Base-by-base conservation (phyloP, 2,113 vertebrate genomes). In the Microtus oregoni region DNA sequence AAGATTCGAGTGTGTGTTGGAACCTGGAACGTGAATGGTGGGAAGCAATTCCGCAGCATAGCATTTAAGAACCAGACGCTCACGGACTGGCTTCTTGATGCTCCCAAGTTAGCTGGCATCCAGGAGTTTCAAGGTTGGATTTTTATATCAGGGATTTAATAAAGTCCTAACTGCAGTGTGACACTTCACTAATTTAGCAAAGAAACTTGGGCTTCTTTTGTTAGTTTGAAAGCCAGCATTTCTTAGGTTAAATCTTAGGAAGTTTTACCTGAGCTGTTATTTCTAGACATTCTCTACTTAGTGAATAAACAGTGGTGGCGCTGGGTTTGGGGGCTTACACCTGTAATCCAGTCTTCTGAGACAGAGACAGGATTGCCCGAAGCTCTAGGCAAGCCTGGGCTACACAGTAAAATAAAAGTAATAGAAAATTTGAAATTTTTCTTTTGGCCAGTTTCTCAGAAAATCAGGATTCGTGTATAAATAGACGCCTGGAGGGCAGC, bases 21-120 rank as follows among this genome's bases (percentile, higher is more conserved):
- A 77, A 99, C 99, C 0, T 99, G 99, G 99, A 99, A 99, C 0
- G 99, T 99, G 41, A 99, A 99, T 0, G 99, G 99, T 0, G 99
- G 99, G 15, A 99, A 99, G 98, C 99, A 99, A 96, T 99, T 99
- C 94, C 99, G 99, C 94, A 99, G 99, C 93, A 99, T 99, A 72
- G 99, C 99, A 35, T 99, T 99, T 98, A 99, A 99, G 97, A 99
- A 99, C 97, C 99, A 99, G 97, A 99, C 99, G 0, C 99, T 99
- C 86, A 99, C 99, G 30, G 99, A 99, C 98, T 99, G 99, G 99
- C 99, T 99, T 75, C 97, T 99, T 28, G 99, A 99, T 77, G 99
- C 99, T 32, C 99, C 99, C 0, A 99, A 99, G 97, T 98, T 99
- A 95, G 99, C 99, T 20, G 99, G 99, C 0, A 96, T 99, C 97